These are phyloP conservation scores for Pissodes strobi DNA, from an alignment of 1,140 invertebrate species.

Conservation along the genomic window DNA sequence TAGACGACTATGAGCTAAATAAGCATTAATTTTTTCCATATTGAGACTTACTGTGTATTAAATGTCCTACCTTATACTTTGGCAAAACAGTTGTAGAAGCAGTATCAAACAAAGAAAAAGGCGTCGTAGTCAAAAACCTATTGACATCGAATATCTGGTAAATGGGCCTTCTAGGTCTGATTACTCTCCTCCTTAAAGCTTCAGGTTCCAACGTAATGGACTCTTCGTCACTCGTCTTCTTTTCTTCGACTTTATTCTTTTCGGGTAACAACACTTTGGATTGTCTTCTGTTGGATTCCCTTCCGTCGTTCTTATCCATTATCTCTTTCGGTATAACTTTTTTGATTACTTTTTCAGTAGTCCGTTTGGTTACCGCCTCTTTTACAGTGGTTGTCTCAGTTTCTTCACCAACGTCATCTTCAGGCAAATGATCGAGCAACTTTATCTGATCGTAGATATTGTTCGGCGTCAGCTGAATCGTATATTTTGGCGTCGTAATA, in stretches of 20 bases:
- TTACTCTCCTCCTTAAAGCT: conserved; percentile 25
- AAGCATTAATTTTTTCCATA: no score
- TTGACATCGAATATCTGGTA: conserved; percentile 42
- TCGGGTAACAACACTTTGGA: background rate
- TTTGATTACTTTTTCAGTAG: background rate
- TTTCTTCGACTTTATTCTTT: background rate
- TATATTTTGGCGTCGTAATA: conserved; percentile 46
- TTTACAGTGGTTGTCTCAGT: background rate
- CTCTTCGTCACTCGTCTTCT: background rate
- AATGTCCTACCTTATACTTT: conserved; percentile 33
- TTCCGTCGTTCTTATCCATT: background rate
- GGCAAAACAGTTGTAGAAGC: conserved; percentile 36
- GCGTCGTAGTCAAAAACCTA: conserved; percentile 35
- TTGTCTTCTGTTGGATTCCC: background rate
- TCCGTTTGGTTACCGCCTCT: background rate
- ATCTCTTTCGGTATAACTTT: conserved; percentile 7
- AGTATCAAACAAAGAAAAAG: conserved; percentile 33
- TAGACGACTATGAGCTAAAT: no score
- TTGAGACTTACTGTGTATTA: no score
- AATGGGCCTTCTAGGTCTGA: conserved; percentile 18
- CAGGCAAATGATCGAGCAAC: conserved; percentile 40
- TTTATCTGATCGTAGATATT: conserved; percentile 48
- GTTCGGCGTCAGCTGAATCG: conserved; percentile 42
- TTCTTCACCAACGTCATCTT: conserved; percentile 3
- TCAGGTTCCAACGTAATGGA: conserved; percentile 31